Evolutionary conservation across 2,888 invertebrate species (phyloP), one percentile per base, ranked within the genome.

Genomic region (Aphelenchoides bicaudatus): DNA sequence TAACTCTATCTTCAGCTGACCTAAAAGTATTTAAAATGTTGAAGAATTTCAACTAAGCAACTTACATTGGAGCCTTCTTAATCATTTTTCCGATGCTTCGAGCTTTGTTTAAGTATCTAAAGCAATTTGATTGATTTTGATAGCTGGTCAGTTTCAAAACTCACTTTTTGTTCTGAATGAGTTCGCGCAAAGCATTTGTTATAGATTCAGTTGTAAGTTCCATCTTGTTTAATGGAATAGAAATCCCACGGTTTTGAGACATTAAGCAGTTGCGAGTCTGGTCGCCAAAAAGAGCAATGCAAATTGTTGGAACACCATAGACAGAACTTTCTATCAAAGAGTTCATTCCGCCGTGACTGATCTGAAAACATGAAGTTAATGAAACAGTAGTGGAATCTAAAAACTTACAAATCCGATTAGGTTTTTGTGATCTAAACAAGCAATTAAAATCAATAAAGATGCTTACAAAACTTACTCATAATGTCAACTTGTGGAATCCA

Each of bases 241-340:
- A 65, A 0, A 60, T 53, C 13, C 61, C 61, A 28, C 62, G 60
- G 16, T 69, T 23, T 28, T 62, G 53, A 13, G 67, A 38, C 65
- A 67, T 63, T 13, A 53, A 48, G 1, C 61, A 61, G 53, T 71
- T 71, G 16, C 70, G 38, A 1, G 61, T 48, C 56, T 71, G 71
- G 39, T 71, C 71, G 10, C 63, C 68, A 39, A 70, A 67, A 10
- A 67, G 52, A 0, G 68, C 67, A 13, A 71, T 56, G 56, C 63
- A 54, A 37, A 64, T 38, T 49, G 47, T 23, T 0, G 59, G 59
- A 5, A 56, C 51, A 13, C 62, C 62, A 8, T 23, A 10, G 19
- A 53, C 30, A n/a, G 39, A 38, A n/a, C 56, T 21, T 39, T 61
- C 61, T 10, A 51, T 34, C 21, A 52, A 37, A 19, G 38, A 38